A percentile compares a stretch with the other conserved stretches of the same genome.
phyloP scores from a whole-genome alignment of 2,797 vertebrate genomes.

The Spatula clypeata region DNA sequence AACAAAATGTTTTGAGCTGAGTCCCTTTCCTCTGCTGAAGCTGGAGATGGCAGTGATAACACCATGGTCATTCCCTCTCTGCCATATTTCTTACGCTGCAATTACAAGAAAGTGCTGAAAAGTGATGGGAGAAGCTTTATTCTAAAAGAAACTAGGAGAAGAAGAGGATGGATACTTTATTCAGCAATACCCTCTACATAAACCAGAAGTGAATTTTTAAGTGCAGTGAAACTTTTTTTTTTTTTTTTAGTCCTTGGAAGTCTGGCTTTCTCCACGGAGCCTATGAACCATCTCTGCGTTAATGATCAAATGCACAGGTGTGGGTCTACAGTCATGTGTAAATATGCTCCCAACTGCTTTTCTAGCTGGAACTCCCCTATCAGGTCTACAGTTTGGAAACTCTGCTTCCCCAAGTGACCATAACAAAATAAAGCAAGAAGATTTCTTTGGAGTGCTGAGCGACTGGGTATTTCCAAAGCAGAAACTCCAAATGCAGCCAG shows the following conservation, averaged over 20 bases:
- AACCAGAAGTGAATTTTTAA: not conserved
- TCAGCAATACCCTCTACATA: not conserved
- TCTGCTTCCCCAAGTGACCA: not conserved
- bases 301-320: not conserved
- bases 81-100: not conserved
- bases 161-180: not conserved
- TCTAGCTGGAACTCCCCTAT: not conserved
- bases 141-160: not conserved
- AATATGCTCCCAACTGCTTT: not conserved
- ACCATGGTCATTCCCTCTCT: not conserved
- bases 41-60: not conserved
- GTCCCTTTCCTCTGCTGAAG: not conserved
- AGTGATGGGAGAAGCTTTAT: not conserved
- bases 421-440: not conserved
- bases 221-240: not conserved
- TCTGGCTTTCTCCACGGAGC: not conserved
- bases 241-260: not conserved
- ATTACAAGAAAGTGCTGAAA: not conserved
- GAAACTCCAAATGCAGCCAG: not conserved
- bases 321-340: not conserved
- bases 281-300: not conserved
- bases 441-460: not conserved
- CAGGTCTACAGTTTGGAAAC: not conserved
- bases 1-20: not conserved
- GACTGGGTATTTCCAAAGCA: conserved; percentile 44